These are phyloP conservation scores for Marasmarcha lunaedactyla DNA, from an alignment of 2,888 invertebrate species.

Conservation along the genomic window DNA sequence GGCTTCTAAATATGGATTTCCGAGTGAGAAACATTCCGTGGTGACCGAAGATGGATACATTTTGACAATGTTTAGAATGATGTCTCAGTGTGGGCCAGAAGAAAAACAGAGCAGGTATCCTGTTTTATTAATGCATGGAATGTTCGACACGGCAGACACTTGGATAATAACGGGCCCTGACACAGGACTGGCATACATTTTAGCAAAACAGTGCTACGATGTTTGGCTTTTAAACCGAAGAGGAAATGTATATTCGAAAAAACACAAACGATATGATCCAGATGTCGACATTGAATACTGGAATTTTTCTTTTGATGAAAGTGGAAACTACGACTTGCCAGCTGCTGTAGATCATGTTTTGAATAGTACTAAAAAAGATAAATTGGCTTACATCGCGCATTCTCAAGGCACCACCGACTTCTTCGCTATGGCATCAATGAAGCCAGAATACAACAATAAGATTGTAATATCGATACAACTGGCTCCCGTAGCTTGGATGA, in stretches of 20 bases:
- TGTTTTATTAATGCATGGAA: slow-evolving; percentile 38
- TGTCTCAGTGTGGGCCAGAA: slow-evolving; percentile 26
- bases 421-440: slow-evolving; percentile 62
- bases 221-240: slow-evolving; percentile 56
- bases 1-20: slow-evolving; percentile 33
- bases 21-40: slow-evolving; percentile 30
- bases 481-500: slow-evolving; percentile 61
- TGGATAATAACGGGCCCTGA: slow-evolving; percentile 36
- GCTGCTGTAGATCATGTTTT: slow-evolving; percentile 61
- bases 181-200: slow-evolving; percentile 30
- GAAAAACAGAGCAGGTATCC: slow-evolving; percentile 23
- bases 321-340: slow-evolving; percentile 77
- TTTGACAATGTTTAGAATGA: slow-evolving; percentile 34
- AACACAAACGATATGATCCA: slow-evolving; percentile 57
- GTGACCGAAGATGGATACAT: slow-evolving; percentile 44
- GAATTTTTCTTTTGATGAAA: slow-evolving; percentile 76
- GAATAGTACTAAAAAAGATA: slow-evolving; percentile 49
- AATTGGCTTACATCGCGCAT: slow-evolving; percentile 77
- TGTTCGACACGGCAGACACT: slow-evolving; percentile 34
- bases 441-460: slow-evolving; percentile 71
- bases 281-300: slow-evolving; percentile 50
- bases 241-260: slow-evolving; percentile 73
- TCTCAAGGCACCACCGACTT: slow-evolving; percentile 76
- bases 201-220: slow-evolving; percentile 69
- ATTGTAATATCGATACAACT: slow-evolving; percentile 58